phyloP scores from a whole-genome alignment of 2,797 vertebrate genomes.

The Crypturellus tataupa region DNA sequence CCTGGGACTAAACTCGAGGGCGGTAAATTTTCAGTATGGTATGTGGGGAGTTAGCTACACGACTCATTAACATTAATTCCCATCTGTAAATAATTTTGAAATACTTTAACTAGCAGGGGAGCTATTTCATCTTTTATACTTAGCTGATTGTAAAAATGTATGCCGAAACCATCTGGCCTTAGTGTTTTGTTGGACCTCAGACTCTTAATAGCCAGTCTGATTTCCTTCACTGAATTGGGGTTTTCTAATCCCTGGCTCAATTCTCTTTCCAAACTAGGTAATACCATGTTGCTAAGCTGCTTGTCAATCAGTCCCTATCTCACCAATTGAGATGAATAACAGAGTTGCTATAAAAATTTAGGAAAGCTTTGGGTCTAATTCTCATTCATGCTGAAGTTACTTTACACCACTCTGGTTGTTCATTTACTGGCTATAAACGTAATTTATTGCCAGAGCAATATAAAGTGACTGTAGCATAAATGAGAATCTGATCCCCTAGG shows the following conservation, averaged over 20 bases:
- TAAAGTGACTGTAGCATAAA: constrained; percentile 64
- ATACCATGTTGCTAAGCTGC: constrained; percentile 52
- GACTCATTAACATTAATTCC: constrained; percentile 77
- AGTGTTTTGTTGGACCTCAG: constrained; percentile 71
- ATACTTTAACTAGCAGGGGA: constrained; percentile 74
- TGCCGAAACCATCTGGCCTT: constrained; percentile 79
- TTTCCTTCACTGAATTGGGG: constrained; percentile 65
- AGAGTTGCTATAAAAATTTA: constrained; percentile 60
- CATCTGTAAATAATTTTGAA: constrained; percentile 77
- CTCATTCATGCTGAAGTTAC: constrained; percentile 52
- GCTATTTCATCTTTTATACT: constrained; percentile 75
- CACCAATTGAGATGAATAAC: constrained; percentile 77
- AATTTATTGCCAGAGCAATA: constrained; percentile 69
- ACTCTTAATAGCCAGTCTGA: constrained; percentile 73
- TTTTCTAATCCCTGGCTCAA: constrained; percentile 77
- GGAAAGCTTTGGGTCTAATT: constrained; percentile 54
- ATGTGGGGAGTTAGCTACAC: constrained; percentile 59
- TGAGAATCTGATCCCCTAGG: constrained; percentile 66
- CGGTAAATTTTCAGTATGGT: constrained; percentile 52
- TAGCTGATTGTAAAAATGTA: constrained; percentile 75
- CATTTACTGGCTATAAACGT: constrained; percentile 63
- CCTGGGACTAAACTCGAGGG: constrained; percentile 59
- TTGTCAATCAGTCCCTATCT: constrained; percentile 77
- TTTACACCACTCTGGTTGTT: constrained; percentile 49
- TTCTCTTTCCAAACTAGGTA: constrained; percentile 72